Percentiles rank a stretch among this genome's conserved stretches.
These are phyloP conservation scores for Enteromius radiatus DNA, from an alignment of 2,797 vertebrate species.

Conservation along the genomic window DNA sequence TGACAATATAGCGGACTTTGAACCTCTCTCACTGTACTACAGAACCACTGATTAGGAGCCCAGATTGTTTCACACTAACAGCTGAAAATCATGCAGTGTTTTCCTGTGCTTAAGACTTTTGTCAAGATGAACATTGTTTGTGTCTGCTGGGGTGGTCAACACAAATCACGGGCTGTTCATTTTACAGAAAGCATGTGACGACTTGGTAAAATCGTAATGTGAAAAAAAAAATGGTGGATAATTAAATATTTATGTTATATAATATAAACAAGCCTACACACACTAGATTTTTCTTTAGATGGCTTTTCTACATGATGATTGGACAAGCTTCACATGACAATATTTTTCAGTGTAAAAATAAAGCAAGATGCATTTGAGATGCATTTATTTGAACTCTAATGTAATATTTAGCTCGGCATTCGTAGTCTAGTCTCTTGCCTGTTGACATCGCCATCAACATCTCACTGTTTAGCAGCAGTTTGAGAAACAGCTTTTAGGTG, in stretches of 20 bases:
- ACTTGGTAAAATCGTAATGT: neutral
- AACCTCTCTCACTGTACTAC: neutral
- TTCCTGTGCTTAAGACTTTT: neutral
- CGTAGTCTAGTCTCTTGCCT: neutral
- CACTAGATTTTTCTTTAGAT: neutral
- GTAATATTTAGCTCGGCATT: neutral
- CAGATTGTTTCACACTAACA: neutral
- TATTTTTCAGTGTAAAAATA: neutral
- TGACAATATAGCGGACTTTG: neutral
- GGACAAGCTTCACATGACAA: neutral
- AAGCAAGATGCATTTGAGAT: neutral
- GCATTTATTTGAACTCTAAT: neutral
- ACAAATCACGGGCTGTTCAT: neutral
- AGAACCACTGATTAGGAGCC: neutral
- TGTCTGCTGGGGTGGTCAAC: neutral
- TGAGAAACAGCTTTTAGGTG: neutral
- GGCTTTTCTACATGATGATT: neutral
- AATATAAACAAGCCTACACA: neutral
- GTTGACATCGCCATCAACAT: conserved; percentile 1
- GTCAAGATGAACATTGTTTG: neutral
- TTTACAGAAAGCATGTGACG: neutral
- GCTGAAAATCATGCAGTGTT: neutral
- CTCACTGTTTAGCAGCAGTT: neutral
- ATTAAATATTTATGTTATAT: neutral
- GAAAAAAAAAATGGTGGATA: neutral